Evolutionary conservation across 2,797 vertebrate species (phyloP), one percentile per base, ranked within the genome.

Genomic region (Xenopus petersii): DNA sequence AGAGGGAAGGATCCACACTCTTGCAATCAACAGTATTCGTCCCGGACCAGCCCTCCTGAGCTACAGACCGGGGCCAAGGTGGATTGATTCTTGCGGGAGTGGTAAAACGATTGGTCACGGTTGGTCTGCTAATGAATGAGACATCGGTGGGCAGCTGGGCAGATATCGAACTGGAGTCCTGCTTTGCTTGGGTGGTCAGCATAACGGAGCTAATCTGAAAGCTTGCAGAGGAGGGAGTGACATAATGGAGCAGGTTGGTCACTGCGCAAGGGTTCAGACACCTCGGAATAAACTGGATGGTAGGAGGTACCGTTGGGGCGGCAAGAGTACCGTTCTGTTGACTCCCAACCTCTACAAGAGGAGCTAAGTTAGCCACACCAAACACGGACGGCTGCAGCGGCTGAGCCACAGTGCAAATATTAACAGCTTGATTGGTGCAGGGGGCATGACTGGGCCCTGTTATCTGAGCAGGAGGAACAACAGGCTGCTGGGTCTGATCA

Each of bases 401-500:
- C 79, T 0, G 81, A 70, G 12, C 80, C 51, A 11, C 36, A 11
- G 21, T 55, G 77, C 21, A 55, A 59, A 3, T 65, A 16, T 69
- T 56, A 13, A 49, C 54, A 4, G 51, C 33, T 17, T 16, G 60
- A 6, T 3, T 24, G 2, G 74, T 55, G 33, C 64, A 56, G 2
- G 51, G 56, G 2, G 59, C 17, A 3, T 47, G 60, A 0, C 21
- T 60, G 26, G 54, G 16, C 24, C 5, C 21, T 9, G 61, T 26
- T 12, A 21, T 78, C 13, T 61, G 71, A 13, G 9, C 10, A 71
- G 73, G 12, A 17, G 73, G 84, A 51, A 80, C 64, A 1, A 55
- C 24, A 0, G 80, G 79, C 16, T 71, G 88, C n/a, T 13, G 83
- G 69, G 86, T 84, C 24, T 81, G 88, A 82, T 94, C 92, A 79